Percentiles rank a stretch among this genome's conserved stretches.
Evolutionary conservation across 2,888 invertebrate species (phyloP).

Genomic region (Microctonus hyperodae): DNA sequence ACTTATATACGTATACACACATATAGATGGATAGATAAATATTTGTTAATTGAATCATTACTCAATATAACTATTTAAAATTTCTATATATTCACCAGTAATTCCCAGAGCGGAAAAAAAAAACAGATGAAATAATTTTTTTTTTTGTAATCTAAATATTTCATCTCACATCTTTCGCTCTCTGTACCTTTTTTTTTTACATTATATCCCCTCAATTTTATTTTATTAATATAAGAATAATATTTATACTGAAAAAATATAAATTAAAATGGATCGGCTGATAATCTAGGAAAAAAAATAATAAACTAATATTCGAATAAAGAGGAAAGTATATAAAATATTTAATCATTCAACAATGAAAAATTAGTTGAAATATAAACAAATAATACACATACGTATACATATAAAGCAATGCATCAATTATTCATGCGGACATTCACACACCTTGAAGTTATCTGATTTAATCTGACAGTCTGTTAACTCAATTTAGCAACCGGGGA

Average conservation of each 20-base stretch:
- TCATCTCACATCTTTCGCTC: no score
- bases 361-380: neutral
- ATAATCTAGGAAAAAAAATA: no score
- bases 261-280: no score
- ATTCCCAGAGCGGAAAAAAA: slow-evolving; percentile 26
- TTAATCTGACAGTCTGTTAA: slow-evolving; percentile 40
- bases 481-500: slow-evolving; percentile 8
- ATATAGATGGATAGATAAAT: no score
- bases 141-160: no score
- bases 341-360: neutral
- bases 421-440: slow-evolving; percentile 24
- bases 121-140: slow-evolving; percentile 12
- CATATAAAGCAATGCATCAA: slow-evolving; percentile 40
- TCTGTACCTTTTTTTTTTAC: no score
- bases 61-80: slow-evolving; percentile 38
- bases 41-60: slow-evolving; percentile 41
- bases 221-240: no score
- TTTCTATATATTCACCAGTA: slow-evolving; percentile 47
- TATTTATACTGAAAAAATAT: no score
- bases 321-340: neutral
- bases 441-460: neutral
- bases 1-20: no score
- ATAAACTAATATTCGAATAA: neutral
- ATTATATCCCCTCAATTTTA: no score
- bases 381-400: no score